These are phyloP conservation scores for Neosilurus hyrtlii DNA, from an alignment of 2,797 vertebrate genomes.

Conservation along the genomic window DNA sequence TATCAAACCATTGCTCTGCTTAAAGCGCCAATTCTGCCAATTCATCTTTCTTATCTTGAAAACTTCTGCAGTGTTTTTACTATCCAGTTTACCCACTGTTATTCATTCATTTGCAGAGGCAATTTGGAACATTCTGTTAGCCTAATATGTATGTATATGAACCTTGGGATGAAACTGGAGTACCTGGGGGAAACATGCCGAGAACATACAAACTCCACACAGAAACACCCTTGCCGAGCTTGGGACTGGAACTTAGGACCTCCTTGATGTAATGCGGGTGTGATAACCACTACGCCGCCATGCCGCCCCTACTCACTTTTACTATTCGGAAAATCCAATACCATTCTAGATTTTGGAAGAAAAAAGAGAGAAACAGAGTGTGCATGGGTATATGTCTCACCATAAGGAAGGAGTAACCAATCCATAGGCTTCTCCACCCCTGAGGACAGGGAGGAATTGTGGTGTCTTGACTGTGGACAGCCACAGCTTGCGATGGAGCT, in stretches of 20 bases:
- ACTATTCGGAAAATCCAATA: neutral
- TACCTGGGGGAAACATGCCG: too few species aligned
- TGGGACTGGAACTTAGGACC: too few species aligned
- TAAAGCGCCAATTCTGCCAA: neutral
- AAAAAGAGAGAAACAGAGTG: neutral
- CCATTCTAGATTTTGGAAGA: neutral
- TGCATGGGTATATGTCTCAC: slow-evolving; percentile 65
- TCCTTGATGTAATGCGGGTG: too few species aligned
- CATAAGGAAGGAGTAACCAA: slow-evolving; percentile 98
- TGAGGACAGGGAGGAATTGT: slow-evolving; percentile 86
- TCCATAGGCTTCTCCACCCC: slow-evolving; percentile 96
- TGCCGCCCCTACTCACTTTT: neutral
- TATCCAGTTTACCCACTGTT: neutral
- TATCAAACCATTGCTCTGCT: too few species aligned
- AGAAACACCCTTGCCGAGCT: too few species aligned
- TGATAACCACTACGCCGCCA: too few species aligned
- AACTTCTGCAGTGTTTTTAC: neutral
- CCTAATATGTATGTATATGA: too few species aligned
- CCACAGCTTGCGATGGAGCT: slow-evolving; percentile 87
- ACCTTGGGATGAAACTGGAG: too few species aligned
- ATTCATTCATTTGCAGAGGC: too few species aligned
- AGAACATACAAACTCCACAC: too few species aligned
- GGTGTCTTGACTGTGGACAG: slow-evolving; percentile 91
- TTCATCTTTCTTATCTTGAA: neutral
- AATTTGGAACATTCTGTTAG: too few species aligned